These are phyloP conservation scores for Bufotes viridis DNA, from an alignment of 2,797 vertebrate genomes.

Conservation along the genomic window DNA sequence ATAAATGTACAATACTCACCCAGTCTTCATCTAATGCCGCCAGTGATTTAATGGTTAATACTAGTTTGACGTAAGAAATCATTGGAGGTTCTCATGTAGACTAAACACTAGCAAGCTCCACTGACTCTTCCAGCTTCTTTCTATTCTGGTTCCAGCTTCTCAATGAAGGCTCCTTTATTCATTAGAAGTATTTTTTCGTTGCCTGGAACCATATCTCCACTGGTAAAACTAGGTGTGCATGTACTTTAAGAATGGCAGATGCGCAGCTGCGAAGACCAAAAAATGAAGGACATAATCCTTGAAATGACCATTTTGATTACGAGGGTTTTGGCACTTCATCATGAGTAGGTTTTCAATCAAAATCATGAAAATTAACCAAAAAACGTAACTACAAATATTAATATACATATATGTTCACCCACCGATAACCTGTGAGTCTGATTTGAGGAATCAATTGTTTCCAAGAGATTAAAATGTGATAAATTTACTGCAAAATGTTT, in stretches of 20 bases:
- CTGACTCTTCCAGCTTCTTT: conserved; percentile 30
- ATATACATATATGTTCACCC: no score
- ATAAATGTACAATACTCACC: neutral
- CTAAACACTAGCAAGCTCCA: conserved; percentile 50
- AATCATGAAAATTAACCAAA: no score
- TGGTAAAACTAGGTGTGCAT: neutral
- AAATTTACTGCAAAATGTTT: no score
- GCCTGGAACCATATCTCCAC: neutral
- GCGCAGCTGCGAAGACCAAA: neutral
- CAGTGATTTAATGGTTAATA: neutral
- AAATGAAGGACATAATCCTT: neutral
- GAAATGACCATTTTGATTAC: no score
- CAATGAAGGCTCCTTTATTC: conserved; percentile 19
- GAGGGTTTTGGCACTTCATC: no score
- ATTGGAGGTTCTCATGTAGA: conserved; percentile 26
- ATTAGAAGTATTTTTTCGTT: neutral
- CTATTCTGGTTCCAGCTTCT: neutral
- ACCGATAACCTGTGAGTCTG: no score
- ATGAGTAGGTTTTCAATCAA: no score
- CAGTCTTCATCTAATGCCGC: neutral
- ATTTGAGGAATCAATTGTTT: no score
- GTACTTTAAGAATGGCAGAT: neutral
- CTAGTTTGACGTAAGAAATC: conserved; percentile 31
- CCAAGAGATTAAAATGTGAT: no score
- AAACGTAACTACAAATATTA: no score